Evolutionary conservation across 2,888 invertebrate genomes (phyloP), one percentile per base, ranked within the genome.

Genomic region (Thera obeliscata): DNA sequence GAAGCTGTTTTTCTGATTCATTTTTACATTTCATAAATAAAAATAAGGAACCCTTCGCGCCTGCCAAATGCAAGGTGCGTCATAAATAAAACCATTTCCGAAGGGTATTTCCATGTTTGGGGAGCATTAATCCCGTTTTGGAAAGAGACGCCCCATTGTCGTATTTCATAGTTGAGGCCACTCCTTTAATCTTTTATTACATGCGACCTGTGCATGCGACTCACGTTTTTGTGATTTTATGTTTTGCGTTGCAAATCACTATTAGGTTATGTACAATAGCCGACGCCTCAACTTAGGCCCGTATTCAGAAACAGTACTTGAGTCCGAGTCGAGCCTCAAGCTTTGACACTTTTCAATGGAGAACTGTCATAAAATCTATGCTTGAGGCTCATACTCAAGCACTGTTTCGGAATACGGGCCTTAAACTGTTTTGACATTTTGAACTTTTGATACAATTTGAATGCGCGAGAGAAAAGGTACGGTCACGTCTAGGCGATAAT

Each of bases 91-190:
- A 67, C 64, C 70, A 79, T 78, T 86, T 83, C 82, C 81, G 78
- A 78, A 78, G 80, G 79, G 76, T 78, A 80, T 78, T 84, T 84
- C 81, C 87, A 82, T 86, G 83, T 81, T 80, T 77, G 75, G 76
- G 71, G 71, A 80, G 76, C 82, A 86, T 87, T 86, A 86, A 85
- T 86, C 74, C 78, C 75, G 77, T 81, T 86, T 82, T 82, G 83
- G 79, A 79, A 77, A 79, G 73, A 74, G 76, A 78, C 78, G 79
- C 80, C 74, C 78, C 75, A 72, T 69, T 74, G 76, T 76, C 71
- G 81, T 81, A 78, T 79, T 77, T 78, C 78, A 80, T 79, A 81
- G 78, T 78, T 78, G 71, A 71, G 73, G 76, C 76, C 82, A 79
- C 82, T 79, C 81, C 82, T 80, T 55, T 56, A 59, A 64, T 76